These are phyloP conservation scores for Pemphigus obesinymphae DNA, from an alignment of 1,140 invertebrate species.

Conservation along the genomic window DNA sequence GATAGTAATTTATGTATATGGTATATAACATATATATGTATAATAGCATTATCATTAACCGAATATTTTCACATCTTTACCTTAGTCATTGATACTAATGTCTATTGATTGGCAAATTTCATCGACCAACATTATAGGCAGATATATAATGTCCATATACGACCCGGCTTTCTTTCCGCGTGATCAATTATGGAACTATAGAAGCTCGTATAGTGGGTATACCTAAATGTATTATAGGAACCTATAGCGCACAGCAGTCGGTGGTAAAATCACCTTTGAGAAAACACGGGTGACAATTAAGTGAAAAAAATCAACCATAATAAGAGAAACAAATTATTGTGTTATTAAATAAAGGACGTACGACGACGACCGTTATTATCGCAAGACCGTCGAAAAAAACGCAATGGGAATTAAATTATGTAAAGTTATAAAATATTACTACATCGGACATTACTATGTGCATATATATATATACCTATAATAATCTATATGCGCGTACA, in stretches of 20 bases:
- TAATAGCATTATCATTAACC: not conserved
- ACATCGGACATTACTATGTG: not conserved
- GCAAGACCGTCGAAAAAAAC: not conserved
- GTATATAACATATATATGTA: too few relatives aligned
- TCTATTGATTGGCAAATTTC: conserved; percentile 1
- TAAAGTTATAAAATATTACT: conserved; percentile 2
- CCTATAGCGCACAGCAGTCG: not conserved
- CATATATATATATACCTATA: too few relatives aligned
- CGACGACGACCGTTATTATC: not conserved
- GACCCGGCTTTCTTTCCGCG: not conserved
- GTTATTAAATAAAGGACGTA: not conserved
- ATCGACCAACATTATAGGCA: not conserved
- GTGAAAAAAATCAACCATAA: too few relatives aligned
- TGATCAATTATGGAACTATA: not conserved
- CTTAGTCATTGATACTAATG: not conserved
- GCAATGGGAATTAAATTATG: not conserved
- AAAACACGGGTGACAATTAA: not conserved
- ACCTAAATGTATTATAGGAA: too few relatives aligned
- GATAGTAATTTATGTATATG: not conserved
- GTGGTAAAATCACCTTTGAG: not conserved
- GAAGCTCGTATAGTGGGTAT: not conserved
- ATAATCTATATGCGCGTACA: conserved; percentile 13
- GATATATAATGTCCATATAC: not conserved
- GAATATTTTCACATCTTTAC: conserved; percentile 13
- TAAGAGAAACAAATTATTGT: too few relatives aligned